phyloP scores from a whole-genome alignment of 2,113 vertebrate genomes.

The Lichenostomus cassidix region DNA sequence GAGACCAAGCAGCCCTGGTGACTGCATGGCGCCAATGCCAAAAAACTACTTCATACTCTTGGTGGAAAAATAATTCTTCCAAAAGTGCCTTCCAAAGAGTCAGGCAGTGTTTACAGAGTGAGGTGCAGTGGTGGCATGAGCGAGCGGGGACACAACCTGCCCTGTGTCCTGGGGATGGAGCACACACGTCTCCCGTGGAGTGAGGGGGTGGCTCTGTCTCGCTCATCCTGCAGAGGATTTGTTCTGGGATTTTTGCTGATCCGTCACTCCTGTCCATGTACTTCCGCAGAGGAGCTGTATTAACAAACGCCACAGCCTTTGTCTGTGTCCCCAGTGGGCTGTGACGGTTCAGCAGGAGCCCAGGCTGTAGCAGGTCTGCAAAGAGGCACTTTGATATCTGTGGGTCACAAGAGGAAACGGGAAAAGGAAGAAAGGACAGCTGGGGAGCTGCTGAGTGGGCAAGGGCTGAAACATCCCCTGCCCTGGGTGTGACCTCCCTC shows the following conservation, averaged over 20 bases:
- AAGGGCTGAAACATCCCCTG: not conserved
- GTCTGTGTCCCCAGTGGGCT: not conserved
- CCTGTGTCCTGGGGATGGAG: not conserved
- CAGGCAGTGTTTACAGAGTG: not conserved
- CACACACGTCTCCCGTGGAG: fast-evolving
- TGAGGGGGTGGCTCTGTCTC: not conserved
- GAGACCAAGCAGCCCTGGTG: not conserved
- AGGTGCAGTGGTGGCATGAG: not conserved
- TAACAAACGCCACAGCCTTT: not conserved
- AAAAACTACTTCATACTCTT: not conserved
- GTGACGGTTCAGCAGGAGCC: not conserved
- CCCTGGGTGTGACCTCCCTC: not conserved
- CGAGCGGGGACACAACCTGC: fast-evolving
- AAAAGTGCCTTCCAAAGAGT: not conserved
- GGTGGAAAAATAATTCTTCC: not conserved
- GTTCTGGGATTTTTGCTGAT: not conserved
- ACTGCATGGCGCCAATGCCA: fast-evolving
- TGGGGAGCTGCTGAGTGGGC: fast-evolving
- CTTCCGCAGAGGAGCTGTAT: not conserved
- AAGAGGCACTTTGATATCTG: not conserved
- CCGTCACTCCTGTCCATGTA: not conserved
- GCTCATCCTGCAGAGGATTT: not conserved
- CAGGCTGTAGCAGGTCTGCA: not conserved
- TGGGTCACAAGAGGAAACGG: not conserved
- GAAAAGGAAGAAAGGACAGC: not conserved